Conservation (phyloP, 2,797 vertebrate species). For the Lepidocolaptes lacrymiger region DNA sequence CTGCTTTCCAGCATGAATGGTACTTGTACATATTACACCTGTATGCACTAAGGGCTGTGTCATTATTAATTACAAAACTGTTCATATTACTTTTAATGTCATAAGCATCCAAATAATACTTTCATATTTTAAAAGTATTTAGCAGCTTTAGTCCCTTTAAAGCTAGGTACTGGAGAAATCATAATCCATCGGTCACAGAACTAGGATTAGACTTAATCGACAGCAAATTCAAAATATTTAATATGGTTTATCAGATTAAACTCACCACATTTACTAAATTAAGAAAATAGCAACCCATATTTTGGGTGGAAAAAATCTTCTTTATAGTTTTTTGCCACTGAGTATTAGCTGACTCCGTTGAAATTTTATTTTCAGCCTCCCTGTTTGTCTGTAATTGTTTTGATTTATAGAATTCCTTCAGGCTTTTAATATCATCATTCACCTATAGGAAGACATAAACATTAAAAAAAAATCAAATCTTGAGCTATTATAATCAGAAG, state of each 20-base stretch:
- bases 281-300: conserved; percentile 80
- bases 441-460: conserved; percentile 72
- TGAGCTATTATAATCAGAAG: not conserved
- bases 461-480: not conserved
- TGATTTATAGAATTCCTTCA: conserved; percentile 78
- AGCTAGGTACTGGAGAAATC: not conserved
- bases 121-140: not conserved
- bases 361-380: conserved; percentile 17
- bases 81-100: not conserved
- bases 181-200: not conserved
- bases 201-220: not conserved
- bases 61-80: not conserved
- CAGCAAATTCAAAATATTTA: not conserved
- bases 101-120: not conserved
- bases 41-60: not conserved
- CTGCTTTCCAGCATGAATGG: not conserved
- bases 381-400: conserved; percentile 37
- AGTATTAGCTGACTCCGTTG: conserved; percentile 67
- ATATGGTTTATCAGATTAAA: not conserved
- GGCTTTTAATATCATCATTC: conserved; percentile 73
- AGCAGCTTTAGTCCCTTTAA: not conserved
- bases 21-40: not conserved
- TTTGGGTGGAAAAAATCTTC: conserved; percentile 80
- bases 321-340: conserved; percentile 81
- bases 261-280: conserved; percentile 82